Base-by-base conservation (phyloP, 1,140 invertebrate species). In the Ostrea denselamellosa region DNA sequence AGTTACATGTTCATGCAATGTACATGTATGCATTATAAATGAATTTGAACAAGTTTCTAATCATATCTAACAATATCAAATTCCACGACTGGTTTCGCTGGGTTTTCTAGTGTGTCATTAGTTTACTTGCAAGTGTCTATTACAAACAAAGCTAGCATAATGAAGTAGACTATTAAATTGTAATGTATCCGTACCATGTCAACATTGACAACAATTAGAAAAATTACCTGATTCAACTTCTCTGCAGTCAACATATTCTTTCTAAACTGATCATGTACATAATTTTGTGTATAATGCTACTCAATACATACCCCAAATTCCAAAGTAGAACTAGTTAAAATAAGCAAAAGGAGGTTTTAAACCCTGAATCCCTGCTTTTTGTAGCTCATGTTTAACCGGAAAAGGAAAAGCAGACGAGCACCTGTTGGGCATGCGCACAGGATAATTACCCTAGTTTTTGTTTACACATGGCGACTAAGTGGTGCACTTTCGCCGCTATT, bases 391-490 rank as follows among this genome's bases (percentile, higher is more conserved):
- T 84, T 84, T 77, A 77, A 77, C 52, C 62, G 88, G 85, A 89
- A 89, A 84, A 88, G 88, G 85, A 83, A 81, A 65, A 85, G n/a
- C 7, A 28, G 52, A 77, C 44, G 44, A 84, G 84, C 25, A 85
- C 81, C 65, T 87, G 51, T 53, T 22, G 22, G 54, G 81, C 52
- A 68, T 88, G 87, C 87, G 83, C 87, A 88, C 12, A 17, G 52
- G 54, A 84, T 52, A 53, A n/a, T 65, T 34, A 14, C 22, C 62
- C 62, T 7, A 83, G 53, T 62, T 83, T 65, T 87, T 90, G 85
- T 88, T 84, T 83, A 85, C 85, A 88, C 53, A 88, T 88, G 87
- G 87, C 89, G 87, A 68, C 82, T 71, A 88, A 87, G 65, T 62
- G 58, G 62, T 85, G 86, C 56, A 86, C 77, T 82, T 81, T 85